phyloP scores from a whole-genome alignment of 2,888 invertebrate genomes.

The Odontocolon sp. region DNA sequence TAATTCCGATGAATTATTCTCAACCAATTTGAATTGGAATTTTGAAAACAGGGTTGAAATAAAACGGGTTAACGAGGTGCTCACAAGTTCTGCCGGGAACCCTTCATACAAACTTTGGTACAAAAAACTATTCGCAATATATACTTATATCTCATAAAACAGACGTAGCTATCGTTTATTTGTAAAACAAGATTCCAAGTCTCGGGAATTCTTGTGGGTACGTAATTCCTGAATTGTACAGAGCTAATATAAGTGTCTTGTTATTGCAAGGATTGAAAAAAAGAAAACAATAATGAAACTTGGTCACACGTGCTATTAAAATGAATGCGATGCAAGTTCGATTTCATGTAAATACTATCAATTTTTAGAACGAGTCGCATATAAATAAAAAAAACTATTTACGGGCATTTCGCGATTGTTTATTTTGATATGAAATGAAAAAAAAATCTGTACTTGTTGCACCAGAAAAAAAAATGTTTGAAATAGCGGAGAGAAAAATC shows the following conservation, averaged over 20 bases:
- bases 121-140: conserved; percentile 40
- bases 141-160: not conserved
- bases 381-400: not conserved
- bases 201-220: not conserved
- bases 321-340: not conserved
- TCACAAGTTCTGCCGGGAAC: not conserved
- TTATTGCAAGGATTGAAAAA: not conserved
- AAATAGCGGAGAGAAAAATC: not conserved
- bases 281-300: not conserved
- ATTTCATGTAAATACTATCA: conserved; percentile 11
- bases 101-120: conserved; percentile 39
- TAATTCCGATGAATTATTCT: too few species aligned
- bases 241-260: conserved; percentile 18
- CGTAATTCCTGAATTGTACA: conserved; percentile 29
- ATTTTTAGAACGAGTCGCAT: not conserved
- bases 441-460: not conserved
- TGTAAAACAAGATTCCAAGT: not conserved
- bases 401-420: conserved; percentile 1
- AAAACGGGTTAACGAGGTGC: not conserved
- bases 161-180: not conserved
- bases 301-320: not conserved
- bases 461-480: conserved; percentile 3
- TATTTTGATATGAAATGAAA: not conserved
- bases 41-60: too few species aligned
- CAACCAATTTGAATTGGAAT: too few species aligned